Percentiles rank a stretch among this genome's conserved stretches.
Evolutionary conservation across 1,140 invertebrate genomes (phyloP).

Genomic region (Macrosteles quadrilineatus): DNA sequence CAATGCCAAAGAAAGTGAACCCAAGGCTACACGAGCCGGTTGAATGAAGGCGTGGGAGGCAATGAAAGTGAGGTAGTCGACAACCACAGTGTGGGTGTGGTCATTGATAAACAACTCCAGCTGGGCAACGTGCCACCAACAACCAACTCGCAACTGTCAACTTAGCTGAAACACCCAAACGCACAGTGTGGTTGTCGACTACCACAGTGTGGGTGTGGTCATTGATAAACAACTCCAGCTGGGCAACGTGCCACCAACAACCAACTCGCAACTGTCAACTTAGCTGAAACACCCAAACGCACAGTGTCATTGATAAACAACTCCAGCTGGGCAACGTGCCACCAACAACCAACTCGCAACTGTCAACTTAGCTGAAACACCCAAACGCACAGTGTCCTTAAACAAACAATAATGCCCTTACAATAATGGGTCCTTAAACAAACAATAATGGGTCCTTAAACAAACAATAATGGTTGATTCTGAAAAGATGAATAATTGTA

Average conservation of each 20-base stretch:
- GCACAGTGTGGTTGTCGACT: too few species aligned
- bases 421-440: too few species aligned
- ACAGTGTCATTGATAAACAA: conserved; percentile 7
- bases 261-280: too few species aligned
- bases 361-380: too few species aligned
- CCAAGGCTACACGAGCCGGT: neutral
- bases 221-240: neutral
- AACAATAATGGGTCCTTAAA: too few species aligned
- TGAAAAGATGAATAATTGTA: too few species aligned
- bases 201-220: neutral
- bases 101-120: neutral
- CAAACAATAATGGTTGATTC: too few species aligned
- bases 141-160: too few species aligned
- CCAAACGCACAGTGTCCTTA: too few species aligned
- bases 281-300: too few species aligned
- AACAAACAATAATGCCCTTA: too few species aligned
- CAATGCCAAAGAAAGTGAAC: conserved; percentile 3
- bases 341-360: neutral
- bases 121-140: neutral
- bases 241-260: neutral
- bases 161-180: too few species aligned
- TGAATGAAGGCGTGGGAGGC: conserved; percentile 9
- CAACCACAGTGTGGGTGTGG: neutral
- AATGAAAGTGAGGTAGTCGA: conserved; percentile 15
- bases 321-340: neutral